Conservation (phyloP, 2,113 vertebrate genomes). For the human (Homo sapiens) region GRCh38 chr16:29791501-29792000, state of each 20-base stretch:
- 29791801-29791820: neutral
- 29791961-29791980: neutral
- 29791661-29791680: neutral
- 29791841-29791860: neutral
- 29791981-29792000: neutral
- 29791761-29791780: neutral
- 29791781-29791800: neutral
- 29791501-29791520: neutral
- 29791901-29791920: neutral
- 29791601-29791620: neutral
- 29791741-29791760: neutral
- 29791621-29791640: neutral
- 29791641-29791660: neutral
- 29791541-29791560: neutral
- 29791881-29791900: neutral
- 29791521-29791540: neutral
- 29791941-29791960: neutral
- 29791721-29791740: neutral
- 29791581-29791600: neutral
- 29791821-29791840: neutral
- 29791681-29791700: neutral
- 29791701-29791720: neutral
- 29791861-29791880: neutral
- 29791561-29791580: neutral
- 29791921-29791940: neutral